Evolutionary conservation across 2,797 vertebrate species (phyloP), one percentile per base, ranked within the genome.

Genomic region (Argentina silus): DNA sequence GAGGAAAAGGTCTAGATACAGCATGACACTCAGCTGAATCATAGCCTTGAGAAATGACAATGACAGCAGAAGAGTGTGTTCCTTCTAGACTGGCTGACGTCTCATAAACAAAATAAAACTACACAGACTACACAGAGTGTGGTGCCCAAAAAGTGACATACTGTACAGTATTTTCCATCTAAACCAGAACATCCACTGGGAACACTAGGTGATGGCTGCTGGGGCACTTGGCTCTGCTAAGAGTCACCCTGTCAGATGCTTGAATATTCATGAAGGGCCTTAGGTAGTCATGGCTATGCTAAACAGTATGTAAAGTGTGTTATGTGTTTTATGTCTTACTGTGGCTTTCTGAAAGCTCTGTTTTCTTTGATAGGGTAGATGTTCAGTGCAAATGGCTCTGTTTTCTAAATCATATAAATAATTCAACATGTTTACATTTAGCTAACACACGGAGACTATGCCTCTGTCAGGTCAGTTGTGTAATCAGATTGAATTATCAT

Each of bases 21-120:
- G 60, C 2, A 12, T 69, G 47, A 71, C 63, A 70, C 79, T 83
- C 76, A 79, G 72, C 78, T 74, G 72, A 78, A 84, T 83, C 59
- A 55, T 43, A 44, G 64, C 80, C 70, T 79, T 69, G 47, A 78
- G 79, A 67, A 57, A 81, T 70, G 76, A 82, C 44, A 71, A 78
- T 72, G 66, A 77, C 70, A 69, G 51, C 27, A 42, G 7, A 69
- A 42, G n/a, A n/a, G n/a, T 23, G 9, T 44, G 64, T 23, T 66
- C 45, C 7, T 47, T 73, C 69, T 79, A 65, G 81, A 80, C 77
- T 83, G 82, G 75, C 69, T 76, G 42, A 72, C 77, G 56, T 72
- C 27, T 83, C 12, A 79, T 50, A 73, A 75, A 72, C 53, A 72
- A 17, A 70, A 36, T 36, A 23, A 50, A 23, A 36, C 12, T 48